Evolutionary conservation across 1,140 invertebrate genomes (phyloP).

Genomic region (Cherax destructor): DNA sequence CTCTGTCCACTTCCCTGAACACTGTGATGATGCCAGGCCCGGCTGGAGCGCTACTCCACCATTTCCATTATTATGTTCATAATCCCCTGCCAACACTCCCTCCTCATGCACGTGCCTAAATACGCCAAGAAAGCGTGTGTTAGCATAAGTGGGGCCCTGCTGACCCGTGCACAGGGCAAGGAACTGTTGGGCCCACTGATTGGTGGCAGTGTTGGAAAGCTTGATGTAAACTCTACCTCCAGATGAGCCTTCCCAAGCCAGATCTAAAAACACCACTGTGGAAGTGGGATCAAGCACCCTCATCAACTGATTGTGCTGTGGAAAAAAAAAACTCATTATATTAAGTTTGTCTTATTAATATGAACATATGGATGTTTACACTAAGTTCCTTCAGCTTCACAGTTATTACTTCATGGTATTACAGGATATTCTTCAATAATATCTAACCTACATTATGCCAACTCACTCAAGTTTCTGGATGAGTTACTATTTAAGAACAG

Average conservation of each 20-base stretch:
- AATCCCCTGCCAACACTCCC: neutral
- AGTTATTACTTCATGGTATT: neutral
- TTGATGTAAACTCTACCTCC: neutral
- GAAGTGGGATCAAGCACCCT: neutral
- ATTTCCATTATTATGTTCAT: neutral
- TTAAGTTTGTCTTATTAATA: neutral
- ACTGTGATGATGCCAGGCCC: neutral
- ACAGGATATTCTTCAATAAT: neutral
- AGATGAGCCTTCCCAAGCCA: neutral
- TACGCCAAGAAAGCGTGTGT: neutral
- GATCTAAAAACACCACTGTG: neutral
- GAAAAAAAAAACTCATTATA: neutral
- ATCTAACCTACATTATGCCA: no score
- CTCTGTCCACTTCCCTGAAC: neutral
- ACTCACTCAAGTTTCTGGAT: no score
- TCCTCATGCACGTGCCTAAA: neutral
- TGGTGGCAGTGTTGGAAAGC: neutral
- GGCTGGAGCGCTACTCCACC: neutral
- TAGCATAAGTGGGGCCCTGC: neutral
- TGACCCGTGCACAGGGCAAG: neutral
- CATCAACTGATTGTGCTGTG: neutral
- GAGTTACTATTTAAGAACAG: no score
- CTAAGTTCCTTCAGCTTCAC: neutral
- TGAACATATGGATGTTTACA: neutral
- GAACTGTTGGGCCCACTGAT: neutral